phyloP scores from a whole-genome alignment of 2,888 invertebrate species.

The Sialis lutaria region DNA sequence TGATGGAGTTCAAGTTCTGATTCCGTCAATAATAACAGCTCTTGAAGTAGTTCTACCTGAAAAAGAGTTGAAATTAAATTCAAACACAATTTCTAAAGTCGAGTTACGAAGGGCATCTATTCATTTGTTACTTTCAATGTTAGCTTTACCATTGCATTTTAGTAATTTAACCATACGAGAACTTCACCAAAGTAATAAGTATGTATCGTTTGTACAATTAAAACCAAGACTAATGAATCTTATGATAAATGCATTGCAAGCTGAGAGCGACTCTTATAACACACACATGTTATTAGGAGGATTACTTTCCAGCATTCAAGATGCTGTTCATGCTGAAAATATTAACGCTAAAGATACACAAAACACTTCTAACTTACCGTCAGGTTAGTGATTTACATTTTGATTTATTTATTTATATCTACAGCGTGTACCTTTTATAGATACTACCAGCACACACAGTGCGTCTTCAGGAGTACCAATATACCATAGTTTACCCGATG shows the following conservation, averaged over 20 bases:
- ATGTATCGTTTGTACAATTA: slow-evolving; percentile 44
- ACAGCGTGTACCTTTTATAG: too few relatives aligned
- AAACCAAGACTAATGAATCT: slow-evolving; percentile 64
- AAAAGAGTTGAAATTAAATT: slow-evolving; percentile 60
- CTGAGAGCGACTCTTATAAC: slow-evolving; percentile 71
- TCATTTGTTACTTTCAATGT: slow-evolving; percentile 74
- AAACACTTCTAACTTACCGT: slow-evolving; percentile 41
- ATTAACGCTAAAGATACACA: slow-evolving; percentile 30
- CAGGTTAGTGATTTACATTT: slow-evolving; percentile 32
- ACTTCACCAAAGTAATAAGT: slow-evolving; percentile 13
- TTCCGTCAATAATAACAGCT: slow-evolving; percentile 79
- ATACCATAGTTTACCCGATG: too few relatives aligned
- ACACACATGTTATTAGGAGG: slow-evolving; percentile 77
- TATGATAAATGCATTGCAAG: slow-evolving; percentile 65
- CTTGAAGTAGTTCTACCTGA: slow-evolving; percentile 76
- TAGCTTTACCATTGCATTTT: slow-evolving; percentile 87
- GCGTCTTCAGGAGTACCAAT: too few relatives aligned
- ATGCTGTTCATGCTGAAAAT: slow-evolving; percentile 42
- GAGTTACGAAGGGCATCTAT: slow-evolving; percentile 84
- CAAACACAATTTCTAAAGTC: slow-evolving; percentile 47
- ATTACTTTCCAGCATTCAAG: slow-evolving; percentile 58
- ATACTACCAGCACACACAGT: too few relatives aligned
- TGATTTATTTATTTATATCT: too few relatives aligned
- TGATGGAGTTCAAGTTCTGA: slow-evolving; percentile 78
- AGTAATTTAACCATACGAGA: slow-evolving; percentile 57